Evolutionary conservation across 1,140 invertebrate genomes (phyloP).

Genomic region (Pseudomyrmex concolor): DNA sequence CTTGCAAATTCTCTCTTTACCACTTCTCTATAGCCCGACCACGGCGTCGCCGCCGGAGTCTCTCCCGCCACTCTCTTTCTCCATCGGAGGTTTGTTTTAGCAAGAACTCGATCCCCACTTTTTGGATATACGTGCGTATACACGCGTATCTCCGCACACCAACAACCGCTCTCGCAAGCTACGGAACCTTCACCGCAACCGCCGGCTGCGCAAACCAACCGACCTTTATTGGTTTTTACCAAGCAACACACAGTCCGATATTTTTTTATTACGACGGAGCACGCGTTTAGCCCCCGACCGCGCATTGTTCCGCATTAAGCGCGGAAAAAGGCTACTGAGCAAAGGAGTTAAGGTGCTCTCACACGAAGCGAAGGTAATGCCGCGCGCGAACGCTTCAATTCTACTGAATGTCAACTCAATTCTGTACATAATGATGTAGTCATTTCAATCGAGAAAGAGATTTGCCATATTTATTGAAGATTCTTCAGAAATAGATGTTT

Average conservation of each 20-base stretch:
- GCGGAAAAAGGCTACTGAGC: conserved; percentile 64
- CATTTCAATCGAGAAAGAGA: conserved; percentile 23
- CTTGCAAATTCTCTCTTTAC: conserved; percentile 84
- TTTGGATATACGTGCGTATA: conserved; percentile 61
- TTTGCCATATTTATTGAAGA: conserved; percentile 52
- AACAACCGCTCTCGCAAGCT: conserved; percentile 55
- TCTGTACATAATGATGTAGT: background rate
- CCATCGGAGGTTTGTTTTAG: conserved; percentile 81
- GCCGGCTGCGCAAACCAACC: conserved; percentile 78
- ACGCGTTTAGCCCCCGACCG: conserved; percentile 69
- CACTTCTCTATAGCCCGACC: conserved; percentile 79
- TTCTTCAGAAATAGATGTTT: conserved; percentile 38
- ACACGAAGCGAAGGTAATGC: conserved; percentile 53
- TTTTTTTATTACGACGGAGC: conserved; percentile 77
- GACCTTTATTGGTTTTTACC: conserved; percentile 84
- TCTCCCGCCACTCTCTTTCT: conserved; percentile 71
- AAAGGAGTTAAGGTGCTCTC: conserved; percentile 73
- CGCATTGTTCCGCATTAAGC: conserved; percentile 73
- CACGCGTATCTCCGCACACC: conserved; percentile 34
- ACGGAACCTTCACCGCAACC: conserved; percentile 81
- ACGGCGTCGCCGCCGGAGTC: conserved; percentile 60
- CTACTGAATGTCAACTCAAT: conserved; percentile 1
- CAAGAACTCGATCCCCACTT: conserved; percentile 79
- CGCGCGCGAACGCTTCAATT: background rate
- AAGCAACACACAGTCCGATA: conserved; percentile 79